phyloP scores from a whole-genome alignment of 2,797 vertebrate genomes.

The Micrastur ruficollis region DNA sequence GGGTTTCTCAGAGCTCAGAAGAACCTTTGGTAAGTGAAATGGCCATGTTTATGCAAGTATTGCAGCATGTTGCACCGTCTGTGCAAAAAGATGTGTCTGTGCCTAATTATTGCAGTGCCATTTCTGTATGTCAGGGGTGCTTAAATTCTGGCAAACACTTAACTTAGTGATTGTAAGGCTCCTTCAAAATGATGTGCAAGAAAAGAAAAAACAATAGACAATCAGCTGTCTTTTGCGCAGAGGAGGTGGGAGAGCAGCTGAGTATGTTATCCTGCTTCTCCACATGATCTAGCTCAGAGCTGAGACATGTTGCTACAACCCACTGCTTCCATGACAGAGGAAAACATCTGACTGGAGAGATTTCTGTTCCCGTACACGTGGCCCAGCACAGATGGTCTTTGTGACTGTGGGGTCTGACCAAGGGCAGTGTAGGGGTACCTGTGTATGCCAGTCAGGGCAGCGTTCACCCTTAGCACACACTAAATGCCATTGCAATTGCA shows the following conservation, averaged over 20 bases:
- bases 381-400: background rate
- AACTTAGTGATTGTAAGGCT: background rate
- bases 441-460: background rate
- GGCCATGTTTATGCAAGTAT: background rate
- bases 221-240: background rate
- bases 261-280: background rate
- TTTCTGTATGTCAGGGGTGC: background rate
- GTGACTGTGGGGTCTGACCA: background rate
- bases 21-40: background rate
- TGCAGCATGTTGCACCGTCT: background rate
- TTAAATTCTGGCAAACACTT: background rate
- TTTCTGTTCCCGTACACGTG: background rate
- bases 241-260: background rate
- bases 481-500: background rate
- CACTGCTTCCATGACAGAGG: background rate
- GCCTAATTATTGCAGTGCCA: background rate
- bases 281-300: background rate
- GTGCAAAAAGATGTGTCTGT: background rate
- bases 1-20: background rate
- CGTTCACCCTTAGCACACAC: background rate
- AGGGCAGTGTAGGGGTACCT: background rate
- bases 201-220: background rate
- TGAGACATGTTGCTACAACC: background rate
- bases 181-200: background rate
- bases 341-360: background rate